A percentile compares a stretch with the other conserved stretches of the same genome.
phyloP scores from a whole-genome alignment of 2,888 invertebrate genomes.

The Leptura quadrifasciata region DNA sequence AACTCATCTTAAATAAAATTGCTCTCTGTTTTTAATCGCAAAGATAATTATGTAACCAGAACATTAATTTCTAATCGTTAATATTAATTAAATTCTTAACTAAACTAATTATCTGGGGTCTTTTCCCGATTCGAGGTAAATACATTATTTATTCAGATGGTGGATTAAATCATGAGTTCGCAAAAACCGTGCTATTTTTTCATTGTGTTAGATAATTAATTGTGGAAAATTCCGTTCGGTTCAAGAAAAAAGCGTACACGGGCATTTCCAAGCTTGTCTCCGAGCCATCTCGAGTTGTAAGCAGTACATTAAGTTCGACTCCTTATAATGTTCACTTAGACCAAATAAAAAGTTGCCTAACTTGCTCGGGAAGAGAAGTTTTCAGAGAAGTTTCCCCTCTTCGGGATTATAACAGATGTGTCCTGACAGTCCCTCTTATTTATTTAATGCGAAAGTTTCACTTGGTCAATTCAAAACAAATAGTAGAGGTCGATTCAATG shows the following conservation, averaged over 20 bases:
- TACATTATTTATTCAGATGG: not conserved
- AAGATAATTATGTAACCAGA: too few species aligned
- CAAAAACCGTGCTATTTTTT: not conserved
- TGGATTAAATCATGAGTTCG: not conserved
- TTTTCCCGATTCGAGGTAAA: not conserved
- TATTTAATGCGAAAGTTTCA: constrained; percentile 40
- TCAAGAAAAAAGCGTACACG: not conserved
- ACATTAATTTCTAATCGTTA: too few species aligned
- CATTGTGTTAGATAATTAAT: not conserved
- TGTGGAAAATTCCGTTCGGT: not conserved
- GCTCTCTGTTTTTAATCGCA: too few species aligned
- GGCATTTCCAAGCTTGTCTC: not conserved
- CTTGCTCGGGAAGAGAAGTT: constrained; percentile 32
- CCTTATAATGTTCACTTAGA: constrained; percentile 42
- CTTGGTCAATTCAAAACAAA: constrained; percentile 23
- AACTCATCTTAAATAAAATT: too few species aligned
- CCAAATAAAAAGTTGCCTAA: constrained; percentile 39
- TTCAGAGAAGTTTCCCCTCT: constrained; percentile 30
- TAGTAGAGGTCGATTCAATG: constrained; percentile 6
- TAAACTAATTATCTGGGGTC: not conserved
- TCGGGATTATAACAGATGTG: constrained; percentile 41
- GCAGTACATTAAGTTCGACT: constrained; percentile 38
- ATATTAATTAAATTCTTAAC: not conserved
- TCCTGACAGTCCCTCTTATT: constrained; percentile 35
- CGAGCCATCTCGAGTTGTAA: constrained; percentile 11